These are phyloP conservation scores for Xestia rhomboidea DNA, from an alignment of 2,888 invertebrate genomes.

Conservation along the genomic window DNA sequence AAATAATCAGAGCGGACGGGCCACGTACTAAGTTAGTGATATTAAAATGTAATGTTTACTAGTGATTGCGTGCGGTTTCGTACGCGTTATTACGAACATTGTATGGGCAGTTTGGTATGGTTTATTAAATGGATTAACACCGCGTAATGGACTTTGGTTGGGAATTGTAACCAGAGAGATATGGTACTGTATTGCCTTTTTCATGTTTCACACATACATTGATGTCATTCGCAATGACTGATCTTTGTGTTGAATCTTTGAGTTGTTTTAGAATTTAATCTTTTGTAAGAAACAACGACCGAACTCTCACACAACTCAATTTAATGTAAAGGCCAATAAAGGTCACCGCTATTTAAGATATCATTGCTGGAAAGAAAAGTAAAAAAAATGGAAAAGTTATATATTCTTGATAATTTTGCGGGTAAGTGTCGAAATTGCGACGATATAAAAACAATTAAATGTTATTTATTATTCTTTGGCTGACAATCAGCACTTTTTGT, in stretches of 20 bases:
- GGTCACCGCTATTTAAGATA: background rate
- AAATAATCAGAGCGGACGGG: constrained; percentile 69
- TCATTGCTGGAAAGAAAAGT: background rate
- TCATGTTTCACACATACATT: background rate
- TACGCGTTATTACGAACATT: constrained; percentile 40
- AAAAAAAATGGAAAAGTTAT: background rate
- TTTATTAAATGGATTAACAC: constrained; percentile 48
- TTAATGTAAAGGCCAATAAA: background rate
- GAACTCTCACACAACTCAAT: background rate
- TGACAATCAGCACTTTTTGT: too few relatives aligned
- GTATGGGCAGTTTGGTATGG: constrained; percentile 36
- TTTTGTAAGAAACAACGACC: too few relatives aligned
- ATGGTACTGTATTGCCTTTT: constrained; percentile 3
- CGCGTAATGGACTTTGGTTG: constrained; percentile 28
- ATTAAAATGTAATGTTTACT: constrained; percentile 50
- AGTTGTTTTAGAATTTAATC: background rate
- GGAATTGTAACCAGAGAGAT: constrained; percentile 8
- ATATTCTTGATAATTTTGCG: background rate
- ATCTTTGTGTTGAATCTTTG: background rate
- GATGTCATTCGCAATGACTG: background rate
- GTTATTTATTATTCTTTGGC: too few relatives aligned
- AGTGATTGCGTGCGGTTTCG: constrained; percentile 51
- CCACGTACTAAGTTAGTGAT: constrained; percentile 55
- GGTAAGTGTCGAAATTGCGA: too few relatives aligned
- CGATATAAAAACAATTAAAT: background rate